These are phyloP conservation scores for zebrafish (Danio rerio) DNA, from an alignment of 2,113 vertebrate species.

Conservation along the genomic window DNA sequence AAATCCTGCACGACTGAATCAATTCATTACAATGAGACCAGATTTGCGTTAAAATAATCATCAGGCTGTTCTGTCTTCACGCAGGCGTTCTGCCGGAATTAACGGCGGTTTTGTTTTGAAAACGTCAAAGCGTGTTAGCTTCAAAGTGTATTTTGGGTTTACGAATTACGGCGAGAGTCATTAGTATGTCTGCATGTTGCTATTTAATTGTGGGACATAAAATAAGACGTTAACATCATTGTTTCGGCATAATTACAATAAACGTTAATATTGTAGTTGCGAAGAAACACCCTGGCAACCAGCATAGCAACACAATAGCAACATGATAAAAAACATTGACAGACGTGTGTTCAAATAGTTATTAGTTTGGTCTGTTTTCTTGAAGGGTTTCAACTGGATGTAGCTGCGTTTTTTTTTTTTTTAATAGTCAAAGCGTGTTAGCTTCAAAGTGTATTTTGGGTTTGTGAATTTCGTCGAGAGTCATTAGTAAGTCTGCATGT, in stretches of 20 bases:
- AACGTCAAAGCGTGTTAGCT: neutral
- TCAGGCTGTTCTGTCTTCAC: neutral
- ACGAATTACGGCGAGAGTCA: neutral
- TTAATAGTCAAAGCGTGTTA: neutral
- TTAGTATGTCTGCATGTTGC: no score
- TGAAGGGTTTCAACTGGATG: no score
- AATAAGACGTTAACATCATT: no score
- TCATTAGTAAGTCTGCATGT: no score
- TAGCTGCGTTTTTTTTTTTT: neutral
- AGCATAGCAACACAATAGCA: neutral
- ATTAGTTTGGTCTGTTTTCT: neutral
- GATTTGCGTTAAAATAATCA: slow-evolving; percentile 3
- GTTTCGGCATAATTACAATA: no score
- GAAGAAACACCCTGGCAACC: no score
- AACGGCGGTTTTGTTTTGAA: neutral
- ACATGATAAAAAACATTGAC: neutral
- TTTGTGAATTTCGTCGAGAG: neutral
- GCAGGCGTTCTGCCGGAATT: neutral
- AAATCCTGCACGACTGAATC: neutral
- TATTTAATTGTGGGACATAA: no score
- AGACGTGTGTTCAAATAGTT: neutral
- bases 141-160: neutral
- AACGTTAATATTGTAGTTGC: no score
- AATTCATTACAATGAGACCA: neutral
- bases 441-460: neutral